Evolutionary conservation across 2,797 vertebrate species (phyloP).

Genomic region (Gadopsis bispinosus): DNA sequence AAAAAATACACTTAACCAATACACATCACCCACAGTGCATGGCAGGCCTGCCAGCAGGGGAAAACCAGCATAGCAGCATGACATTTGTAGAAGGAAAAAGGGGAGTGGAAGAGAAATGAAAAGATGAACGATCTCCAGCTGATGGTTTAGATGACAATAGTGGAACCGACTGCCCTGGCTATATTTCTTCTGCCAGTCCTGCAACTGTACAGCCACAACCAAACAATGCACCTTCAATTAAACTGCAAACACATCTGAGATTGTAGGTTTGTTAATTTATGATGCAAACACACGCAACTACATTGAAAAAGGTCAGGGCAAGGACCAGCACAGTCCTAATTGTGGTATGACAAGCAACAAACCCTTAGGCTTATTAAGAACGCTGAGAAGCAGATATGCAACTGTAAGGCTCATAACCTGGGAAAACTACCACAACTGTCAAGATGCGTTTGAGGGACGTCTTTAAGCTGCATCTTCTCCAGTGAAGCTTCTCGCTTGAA

Average conservation of each 20-base stretch:
- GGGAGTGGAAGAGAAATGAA: conserved; percentile 21
- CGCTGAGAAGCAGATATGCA: neutral
- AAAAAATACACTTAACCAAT: conserved; percentile 2
- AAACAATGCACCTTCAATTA: neutral
- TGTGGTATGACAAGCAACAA: conserved; percentile 1
- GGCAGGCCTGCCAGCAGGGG: conserved; percentile 34
- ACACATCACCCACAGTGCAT: conserved; percentile 18
- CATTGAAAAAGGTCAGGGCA: neutral
- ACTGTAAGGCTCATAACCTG: conserved; percentile 22
- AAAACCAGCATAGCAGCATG: conserved; percentile 28
- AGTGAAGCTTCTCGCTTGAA: neutral
- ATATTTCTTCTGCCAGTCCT: neutral
- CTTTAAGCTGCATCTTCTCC: neutral
- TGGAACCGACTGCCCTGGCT: conserved; percentile 10
- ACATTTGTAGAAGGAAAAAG: conserved; percentile 44
- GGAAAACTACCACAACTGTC: conserved; percentile 12
- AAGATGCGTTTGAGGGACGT: conserved; percentile 1
- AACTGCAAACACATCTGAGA: neutral
- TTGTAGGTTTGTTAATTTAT: neutral
- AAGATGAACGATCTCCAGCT: conserved; percentile 42
- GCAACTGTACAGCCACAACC: neutral
- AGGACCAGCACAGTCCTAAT: neutral
- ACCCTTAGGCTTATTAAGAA: neutral
- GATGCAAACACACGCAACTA: conserved; percentile 9
- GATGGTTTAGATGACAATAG: conserved; percentile 29